A percentile compares a stretch with the other conserved stretches of the same genome.
Evolutionary conservation across 2,888 invertebrate genomes (phyloP).

Genomic region (Sympetrum striolatum): DNA sequence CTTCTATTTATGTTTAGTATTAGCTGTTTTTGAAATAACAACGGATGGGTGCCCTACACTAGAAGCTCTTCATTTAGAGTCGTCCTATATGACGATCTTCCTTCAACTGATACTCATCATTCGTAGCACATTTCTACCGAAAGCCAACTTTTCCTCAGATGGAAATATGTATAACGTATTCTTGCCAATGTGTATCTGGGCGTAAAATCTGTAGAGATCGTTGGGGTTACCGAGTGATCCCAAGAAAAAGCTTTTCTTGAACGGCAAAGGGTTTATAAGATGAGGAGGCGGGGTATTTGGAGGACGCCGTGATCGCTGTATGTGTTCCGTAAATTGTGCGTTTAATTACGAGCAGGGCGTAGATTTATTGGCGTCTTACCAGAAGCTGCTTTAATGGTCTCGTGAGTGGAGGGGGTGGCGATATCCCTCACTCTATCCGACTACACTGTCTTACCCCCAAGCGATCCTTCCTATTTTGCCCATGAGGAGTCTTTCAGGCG

Average conservation of each 20-base stretch:
- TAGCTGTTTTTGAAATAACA: neutral
- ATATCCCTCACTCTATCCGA: neutral
- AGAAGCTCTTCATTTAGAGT: too few species aligned
- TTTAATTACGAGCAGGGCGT: conserved; percentile 48
- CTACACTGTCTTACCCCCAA: neutral
- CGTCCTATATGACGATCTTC: too few species aligned
- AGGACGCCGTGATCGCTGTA: conserved; percentile 46
- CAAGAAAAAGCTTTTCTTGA: neutral
- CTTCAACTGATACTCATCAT: too few species aligned
- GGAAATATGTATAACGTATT: too few species aligned
- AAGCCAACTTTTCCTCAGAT: too few species aligned
- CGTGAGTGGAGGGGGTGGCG: conserved; percentile 1
- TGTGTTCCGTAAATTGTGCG: conserved; percentile 48
- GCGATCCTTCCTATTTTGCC: neutral
- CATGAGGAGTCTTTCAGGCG: neutral
- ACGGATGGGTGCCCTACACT: neutral
- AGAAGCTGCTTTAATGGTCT: conserved; percentile 34
- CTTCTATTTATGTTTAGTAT: neutral
- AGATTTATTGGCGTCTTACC: conserved; percentile 48
- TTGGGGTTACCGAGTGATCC: neutral
- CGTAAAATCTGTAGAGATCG: too few species aligned
- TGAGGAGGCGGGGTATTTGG: neutral
- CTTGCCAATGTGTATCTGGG: too few species aligned
- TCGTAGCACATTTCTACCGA: too few species aligned
- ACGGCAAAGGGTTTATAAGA: neutral